Evolutionary conservation across 2,113 vertebrate genomes (phyloP).

Genomic region (Chloroceryle aenea): DNA sequence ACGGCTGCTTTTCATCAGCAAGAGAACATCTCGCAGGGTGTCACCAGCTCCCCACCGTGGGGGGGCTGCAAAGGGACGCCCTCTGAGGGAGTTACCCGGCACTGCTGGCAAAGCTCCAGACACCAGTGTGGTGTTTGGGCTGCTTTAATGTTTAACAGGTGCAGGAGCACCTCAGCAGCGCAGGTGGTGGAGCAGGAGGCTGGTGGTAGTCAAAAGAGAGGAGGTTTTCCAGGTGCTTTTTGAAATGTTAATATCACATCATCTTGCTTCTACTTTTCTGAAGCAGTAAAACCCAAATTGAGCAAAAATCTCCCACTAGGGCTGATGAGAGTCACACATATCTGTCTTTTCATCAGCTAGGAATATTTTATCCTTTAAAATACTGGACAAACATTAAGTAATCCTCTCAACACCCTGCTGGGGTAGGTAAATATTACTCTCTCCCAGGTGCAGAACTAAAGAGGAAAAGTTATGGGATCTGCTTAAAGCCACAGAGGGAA

Average conservation of each 20-base stretch:
- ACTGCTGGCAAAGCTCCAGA: background rate
- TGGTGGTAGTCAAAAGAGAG: background rate
- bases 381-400: conserved; percentile 48
- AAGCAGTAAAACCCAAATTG: fast-evolving
- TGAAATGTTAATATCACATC: background rate
- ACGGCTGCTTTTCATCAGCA: background rate
- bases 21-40: background rate
- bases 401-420: conserved; percentile 20
- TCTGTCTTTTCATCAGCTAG: background rate
- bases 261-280: background rate
- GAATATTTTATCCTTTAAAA: conserved; percentile 35
- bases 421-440: conserved; percentile 37
- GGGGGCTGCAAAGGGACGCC: background rate
- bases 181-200: background rate
- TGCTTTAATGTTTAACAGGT: conserved; percentile 2
- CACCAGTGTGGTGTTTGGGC: background rate
- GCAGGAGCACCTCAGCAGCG: background rate
- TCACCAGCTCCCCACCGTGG: background rate
- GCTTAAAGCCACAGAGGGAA: conserved; percentile 26
- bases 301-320: background rate
- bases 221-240: background rate
- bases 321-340: background rate
- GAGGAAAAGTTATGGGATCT: conserved; percentile 22
- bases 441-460: conserved; percentile 31
- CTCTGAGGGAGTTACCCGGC: fast-evolving